These are phyloP conservation scores for Papilio elwesi DNA, from an alignment of 2,888 invertebrate genomes.

Conservation along the genomic window DNA sequence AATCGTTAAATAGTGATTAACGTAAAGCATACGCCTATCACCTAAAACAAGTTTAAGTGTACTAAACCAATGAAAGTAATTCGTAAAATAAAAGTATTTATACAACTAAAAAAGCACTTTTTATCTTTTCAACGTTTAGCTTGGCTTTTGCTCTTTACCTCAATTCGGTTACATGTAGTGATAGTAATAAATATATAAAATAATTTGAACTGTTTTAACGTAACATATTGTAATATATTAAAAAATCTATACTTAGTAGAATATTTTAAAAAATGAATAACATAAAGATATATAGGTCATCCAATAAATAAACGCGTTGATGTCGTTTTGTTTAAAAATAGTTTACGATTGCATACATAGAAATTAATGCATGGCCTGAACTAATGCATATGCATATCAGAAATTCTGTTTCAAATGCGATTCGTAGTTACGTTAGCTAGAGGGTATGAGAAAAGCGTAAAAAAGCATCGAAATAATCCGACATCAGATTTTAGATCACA, in stretches of 20 bases:
- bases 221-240: too few relatives aligned
- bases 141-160: too few relatives aligned
- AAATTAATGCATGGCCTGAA: constrained; percentile 31
- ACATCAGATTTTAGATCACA: constrained; percentile 71
- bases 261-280: too few relatives aligned
- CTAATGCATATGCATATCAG: constrained; percentile 46
- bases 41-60: neutral
- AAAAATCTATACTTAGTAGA: too few relatives aligned
- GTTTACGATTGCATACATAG: constrained; percentile 44
- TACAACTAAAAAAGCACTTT: too few relatives aligned
- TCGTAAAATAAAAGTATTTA: too few relatives aligned
- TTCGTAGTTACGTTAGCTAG: constrained; percentile 27
- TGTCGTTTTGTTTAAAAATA: constrained; percentile 52
- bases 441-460: constrained; percentile 45
- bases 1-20: neutral
- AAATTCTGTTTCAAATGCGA: constrained; percentile 49
- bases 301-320: constrained; percentile 50
- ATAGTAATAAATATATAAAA: too few relatives aligned
- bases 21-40: neutral
- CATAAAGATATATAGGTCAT: constrained; percentile 13
- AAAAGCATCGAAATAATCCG: constrained; percentile 55
- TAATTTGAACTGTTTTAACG: too few relatives aligned
- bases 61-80: neutral
- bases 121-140: too few relatives aligned
- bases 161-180: too few relatives aligned